Conservation (phyloP, 2,113 vertebrate genomes). For the Antechinus flavipes region DNA sequence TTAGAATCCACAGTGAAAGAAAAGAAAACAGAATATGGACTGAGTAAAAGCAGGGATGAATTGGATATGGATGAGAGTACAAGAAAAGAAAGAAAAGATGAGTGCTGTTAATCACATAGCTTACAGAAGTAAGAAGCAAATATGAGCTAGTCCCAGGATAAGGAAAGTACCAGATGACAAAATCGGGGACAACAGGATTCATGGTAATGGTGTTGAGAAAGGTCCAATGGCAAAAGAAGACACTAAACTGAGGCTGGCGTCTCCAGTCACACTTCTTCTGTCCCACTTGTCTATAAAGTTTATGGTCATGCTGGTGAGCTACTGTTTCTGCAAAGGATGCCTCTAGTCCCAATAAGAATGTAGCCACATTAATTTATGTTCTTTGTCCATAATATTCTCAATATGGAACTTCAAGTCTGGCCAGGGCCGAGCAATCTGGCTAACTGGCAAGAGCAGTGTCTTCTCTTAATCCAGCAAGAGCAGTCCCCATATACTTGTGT, state of each 20-base stretch:
- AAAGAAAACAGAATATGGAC: neutral
- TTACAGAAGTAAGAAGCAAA: neutral
- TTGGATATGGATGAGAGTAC: neutral
- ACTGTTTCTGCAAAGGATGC: neutral
- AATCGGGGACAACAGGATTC: neutral
- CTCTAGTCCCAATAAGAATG: neutral
- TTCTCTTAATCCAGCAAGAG: neutral
- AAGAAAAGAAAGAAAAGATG: neutral
- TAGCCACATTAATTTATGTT: neutral
- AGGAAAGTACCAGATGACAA: neutral
- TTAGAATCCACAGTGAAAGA: neutral
- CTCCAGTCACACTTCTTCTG: neutral
- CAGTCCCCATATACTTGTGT: neutral
- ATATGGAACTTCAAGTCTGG: neutral
- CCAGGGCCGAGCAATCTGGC: neutral
- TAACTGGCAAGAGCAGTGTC: neutral
- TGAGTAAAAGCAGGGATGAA: neutral
- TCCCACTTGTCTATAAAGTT: neutral
- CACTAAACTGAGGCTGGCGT: neutral
- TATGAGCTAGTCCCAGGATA: neutral
- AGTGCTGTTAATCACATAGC: neutral
- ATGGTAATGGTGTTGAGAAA: neutral
- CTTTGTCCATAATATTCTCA: neutral
- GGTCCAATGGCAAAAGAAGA: neutral
- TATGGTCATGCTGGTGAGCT: neutral